A percentile compares a stretch with the other conserved stretches of the same genome.
phyloP scores from a whole-genome alignment of 1,140 invertebrate species.

The Laupala kohalensis region DNA sequence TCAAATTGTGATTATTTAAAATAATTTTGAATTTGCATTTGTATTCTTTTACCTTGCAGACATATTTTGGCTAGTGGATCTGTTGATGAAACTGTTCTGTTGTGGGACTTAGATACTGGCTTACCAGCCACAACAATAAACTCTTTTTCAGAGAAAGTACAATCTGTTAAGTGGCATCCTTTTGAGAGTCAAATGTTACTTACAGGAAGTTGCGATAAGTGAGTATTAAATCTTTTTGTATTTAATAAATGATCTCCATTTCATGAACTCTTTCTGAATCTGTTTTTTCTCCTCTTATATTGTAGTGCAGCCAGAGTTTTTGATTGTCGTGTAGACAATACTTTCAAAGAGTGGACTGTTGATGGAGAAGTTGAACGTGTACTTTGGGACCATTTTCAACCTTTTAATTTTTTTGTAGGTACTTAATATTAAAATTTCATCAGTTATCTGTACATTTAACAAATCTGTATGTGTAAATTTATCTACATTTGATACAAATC shows the following conservation, averaged over 20 bases:
- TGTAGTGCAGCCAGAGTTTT: slow-evolving; percentile 51
- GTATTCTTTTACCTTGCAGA: slow-evolving; percentile 31
- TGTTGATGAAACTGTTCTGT: slow-evolving; percentile 71
- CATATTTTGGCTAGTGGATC: slow-evolving; percentile 86
- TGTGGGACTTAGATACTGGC: slow-evolving; percentile 84
- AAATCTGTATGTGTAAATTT: not conserved
- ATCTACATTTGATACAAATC: not conserved
- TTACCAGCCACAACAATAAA: slow-evolving; percentile 57
- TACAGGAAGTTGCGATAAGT: slow-evolving; percentile 56
- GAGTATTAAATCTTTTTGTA: slow-evolving; percentile 21
- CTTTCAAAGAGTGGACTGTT: slow-evolving; percentile 53
- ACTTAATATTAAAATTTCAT: no score
- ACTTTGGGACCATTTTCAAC: slow-evolving; percentile 66
- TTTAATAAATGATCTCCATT: not conserved
- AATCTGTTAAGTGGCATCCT: slow-evolving; percentile 79
- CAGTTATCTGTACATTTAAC: no score
- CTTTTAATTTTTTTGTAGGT: slow-evolving; percentile 60
- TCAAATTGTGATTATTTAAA: no score
- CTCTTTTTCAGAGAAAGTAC: slow-evolving; percentile 69
- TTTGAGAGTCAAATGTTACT: slow-evolving; percentile 66
- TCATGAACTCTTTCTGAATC: not conserved
- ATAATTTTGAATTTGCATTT: no score
- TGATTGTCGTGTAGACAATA: slow-evolving; percentile 57
- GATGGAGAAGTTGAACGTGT: slow-evolving; percentile 76
- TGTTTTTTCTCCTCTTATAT: not conserved